phyloP scores from a whole-genome alignment of 1,140 invertebrate species.

The Matsumurasca onukii region DNA sequence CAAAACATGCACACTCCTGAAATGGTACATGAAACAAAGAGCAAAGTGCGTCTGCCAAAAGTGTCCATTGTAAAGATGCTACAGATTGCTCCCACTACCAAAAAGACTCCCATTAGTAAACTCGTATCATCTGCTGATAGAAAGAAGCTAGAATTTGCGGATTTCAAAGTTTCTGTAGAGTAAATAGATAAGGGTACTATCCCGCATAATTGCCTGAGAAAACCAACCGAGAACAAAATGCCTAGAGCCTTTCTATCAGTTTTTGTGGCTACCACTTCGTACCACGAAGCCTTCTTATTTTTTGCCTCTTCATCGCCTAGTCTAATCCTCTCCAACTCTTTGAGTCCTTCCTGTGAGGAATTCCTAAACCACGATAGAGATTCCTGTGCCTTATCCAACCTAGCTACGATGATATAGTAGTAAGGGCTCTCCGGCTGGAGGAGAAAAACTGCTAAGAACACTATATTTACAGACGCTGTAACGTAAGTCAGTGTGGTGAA shows the following conservation, averaged over 20 bases:
- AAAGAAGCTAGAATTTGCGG: conserved; percentile 12
- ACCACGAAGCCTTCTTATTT: conserved; percentile 13
- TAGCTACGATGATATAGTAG: conserved; percentile 60
- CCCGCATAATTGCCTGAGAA: conserved; percentile 37
- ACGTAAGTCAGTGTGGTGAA: conserved; percentile 66
- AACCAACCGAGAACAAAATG: conserved; percentile 35
- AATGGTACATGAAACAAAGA: conserved; percentile 47
- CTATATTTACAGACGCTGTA: conserved; percentile 58
- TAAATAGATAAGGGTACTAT: conserved; percentile 38
- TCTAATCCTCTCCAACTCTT: conserved; percentile 37
- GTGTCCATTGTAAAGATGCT: conserved; percentile 56
- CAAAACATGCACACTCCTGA: conserved; percentile 47
- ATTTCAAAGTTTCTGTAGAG: conserved; percentile 34
- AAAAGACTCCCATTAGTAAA: conserved; percentile 37
- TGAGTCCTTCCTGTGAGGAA: conserved; percentile 19
- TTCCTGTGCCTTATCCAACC: conserved; percentile 51
- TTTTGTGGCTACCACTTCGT: conserved; percentile 33
- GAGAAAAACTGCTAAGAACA: conserved; percentile 65
- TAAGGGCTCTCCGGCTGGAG: conserved; percentile 83
- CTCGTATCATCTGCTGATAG: conserved; percentile 36
- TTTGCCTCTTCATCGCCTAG: conserved; percentile 31
- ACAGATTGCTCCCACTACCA: conserved; percentile 48
- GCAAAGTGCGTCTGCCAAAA: conserved; percentile 65
- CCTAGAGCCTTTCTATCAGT: conserved; percentile 36
- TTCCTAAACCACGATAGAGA: conserved; percentile 64